phyloP scores from a whole-genome alignment of 2,888 invertebrate species.

The Dastarcus helophoroides region DNA sequence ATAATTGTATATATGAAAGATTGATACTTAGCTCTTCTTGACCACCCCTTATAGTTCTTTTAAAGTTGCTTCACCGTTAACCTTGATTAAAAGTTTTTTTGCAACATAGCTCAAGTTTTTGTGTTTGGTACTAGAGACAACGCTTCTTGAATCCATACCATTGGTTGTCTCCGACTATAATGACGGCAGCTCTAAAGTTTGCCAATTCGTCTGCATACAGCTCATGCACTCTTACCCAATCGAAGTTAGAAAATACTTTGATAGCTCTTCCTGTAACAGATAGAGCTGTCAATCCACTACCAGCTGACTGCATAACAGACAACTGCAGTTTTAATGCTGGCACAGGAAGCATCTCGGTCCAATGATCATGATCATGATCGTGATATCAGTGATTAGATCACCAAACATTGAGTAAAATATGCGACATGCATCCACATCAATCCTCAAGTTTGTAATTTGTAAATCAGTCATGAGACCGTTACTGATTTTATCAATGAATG shows the following conservation, averaged over 20 bases:
- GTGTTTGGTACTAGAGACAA: too few species aligned
- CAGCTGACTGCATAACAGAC: slow-evolving; percentile 1
- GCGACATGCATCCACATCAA: neutral
- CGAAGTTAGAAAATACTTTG: slow-evolving; percentile 1
- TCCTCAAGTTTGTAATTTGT: neutral
- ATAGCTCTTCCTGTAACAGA: neutral
- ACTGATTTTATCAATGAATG: neutral
- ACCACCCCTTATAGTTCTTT: too few species aligned
- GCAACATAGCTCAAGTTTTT: too few species aligned
- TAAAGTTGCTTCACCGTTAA: too few species aligned
- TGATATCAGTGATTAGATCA: neutral
- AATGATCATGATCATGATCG: neutral
- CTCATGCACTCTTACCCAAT: neutral
- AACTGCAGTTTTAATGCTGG: neutral
- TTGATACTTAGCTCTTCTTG: too few species aligned
- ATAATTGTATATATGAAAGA: too few species aligned
- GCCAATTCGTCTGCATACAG: too few species aligned
- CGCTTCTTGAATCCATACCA: too few species aligned
- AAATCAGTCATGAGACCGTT: neutral
- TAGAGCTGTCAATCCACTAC: neutral
- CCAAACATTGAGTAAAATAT: neutral
- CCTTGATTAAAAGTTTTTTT: too few species aligned
- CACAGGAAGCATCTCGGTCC: neutral
- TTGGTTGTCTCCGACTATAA: too few species aligned
- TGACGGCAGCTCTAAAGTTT: too few species aligned